phyloP scores from a whole-genome alignment of 2,888 invertebrate species.

The Carpatolechia fugitivella region DNA sequence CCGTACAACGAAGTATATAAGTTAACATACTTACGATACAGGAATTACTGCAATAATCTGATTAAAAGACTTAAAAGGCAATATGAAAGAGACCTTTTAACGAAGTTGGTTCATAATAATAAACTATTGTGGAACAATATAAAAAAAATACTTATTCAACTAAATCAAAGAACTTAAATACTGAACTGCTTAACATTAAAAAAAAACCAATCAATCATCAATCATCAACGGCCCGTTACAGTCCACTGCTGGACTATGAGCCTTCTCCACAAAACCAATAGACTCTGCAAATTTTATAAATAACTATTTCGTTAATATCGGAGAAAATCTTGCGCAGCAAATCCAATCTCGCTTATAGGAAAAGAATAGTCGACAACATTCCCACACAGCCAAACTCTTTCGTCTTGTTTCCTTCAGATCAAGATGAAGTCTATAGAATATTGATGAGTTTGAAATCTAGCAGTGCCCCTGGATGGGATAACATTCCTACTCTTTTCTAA shows the following conservation, averaged over 20 bases:
- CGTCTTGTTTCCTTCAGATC: not conserved
- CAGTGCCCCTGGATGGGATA: not conserved
- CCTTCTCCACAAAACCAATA: too few relatives aligned
- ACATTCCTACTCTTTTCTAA: not conserved
- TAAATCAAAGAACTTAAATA: not conserved
- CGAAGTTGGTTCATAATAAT: not conserved
- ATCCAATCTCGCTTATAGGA: not conserved
- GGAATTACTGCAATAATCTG: not conserved
- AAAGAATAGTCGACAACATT: not conserved
- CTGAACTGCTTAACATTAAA: not conserved
- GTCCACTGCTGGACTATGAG: too few relatives aligned
- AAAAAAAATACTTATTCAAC: not conserved
- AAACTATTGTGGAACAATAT: not conserved
- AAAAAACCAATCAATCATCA: too few relatives aligned
- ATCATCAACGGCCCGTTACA: too few relatives aligned
- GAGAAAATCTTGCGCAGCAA: not conserved
- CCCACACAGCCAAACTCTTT: not conserved
- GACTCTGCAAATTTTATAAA: not conserved
- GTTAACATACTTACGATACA: slow-evolving; percentile 8
- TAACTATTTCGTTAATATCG: not conserved
- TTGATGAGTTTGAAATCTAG: not conserved
- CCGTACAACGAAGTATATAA: not conserved
- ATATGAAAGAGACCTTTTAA: not conserved
- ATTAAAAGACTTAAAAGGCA: not conserved
- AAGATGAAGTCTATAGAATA: not conserved